phyloP scores from a whole-genome alignment of 2,113 vertebrate genomes.

The Psittacus erithacus region DNA sequence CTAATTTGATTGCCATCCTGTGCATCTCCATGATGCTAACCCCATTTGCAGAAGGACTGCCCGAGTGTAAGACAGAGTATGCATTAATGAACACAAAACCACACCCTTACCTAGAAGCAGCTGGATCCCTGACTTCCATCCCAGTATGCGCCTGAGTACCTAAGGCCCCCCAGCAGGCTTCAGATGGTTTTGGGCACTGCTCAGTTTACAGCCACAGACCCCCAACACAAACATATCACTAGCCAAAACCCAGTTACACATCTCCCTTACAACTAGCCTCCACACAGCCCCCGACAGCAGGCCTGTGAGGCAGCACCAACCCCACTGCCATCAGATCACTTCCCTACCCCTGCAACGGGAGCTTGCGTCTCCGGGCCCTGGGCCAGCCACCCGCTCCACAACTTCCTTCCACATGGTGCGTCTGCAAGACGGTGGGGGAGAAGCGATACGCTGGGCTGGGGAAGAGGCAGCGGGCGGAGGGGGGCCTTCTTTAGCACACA shows the following conservation, averaged over 20 bases:
- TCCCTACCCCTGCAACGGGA: not conserved
- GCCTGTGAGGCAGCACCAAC: not conserved
- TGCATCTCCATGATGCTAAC: fast-evolving
- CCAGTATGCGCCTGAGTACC: fast-evolving
- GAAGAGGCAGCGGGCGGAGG: not conserved
- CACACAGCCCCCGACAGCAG: not conserved
- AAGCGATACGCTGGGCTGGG: not conserved
- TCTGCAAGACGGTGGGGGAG: not conserved
- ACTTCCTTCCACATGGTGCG: not conserved
- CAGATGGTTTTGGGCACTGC: fast-evolving
- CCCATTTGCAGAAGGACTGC: fast-evolving
- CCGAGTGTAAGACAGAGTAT: fast-evolving
- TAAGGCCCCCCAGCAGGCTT: not conserved
- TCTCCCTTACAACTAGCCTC: fast-evolving
- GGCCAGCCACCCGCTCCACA: not conserved
- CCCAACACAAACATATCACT: not conserved
- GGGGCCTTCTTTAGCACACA: too few relatives aligned
- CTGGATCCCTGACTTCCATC: not conserved
- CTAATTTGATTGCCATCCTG: not conserved
- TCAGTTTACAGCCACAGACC: not conserved
- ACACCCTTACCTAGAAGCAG: not conserved
- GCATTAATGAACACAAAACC: fast-evolving
- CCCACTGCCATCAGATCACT: fast-evolving
- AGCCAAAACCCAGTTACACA: not conserved
- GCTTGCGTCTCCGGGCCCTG: fast-evolving